These are phyloP conservation scores for Oceanites oceanicus DNA, from an alignment of 2,113 vertebrate genomes.

Conservation along the genomic window DNA sequence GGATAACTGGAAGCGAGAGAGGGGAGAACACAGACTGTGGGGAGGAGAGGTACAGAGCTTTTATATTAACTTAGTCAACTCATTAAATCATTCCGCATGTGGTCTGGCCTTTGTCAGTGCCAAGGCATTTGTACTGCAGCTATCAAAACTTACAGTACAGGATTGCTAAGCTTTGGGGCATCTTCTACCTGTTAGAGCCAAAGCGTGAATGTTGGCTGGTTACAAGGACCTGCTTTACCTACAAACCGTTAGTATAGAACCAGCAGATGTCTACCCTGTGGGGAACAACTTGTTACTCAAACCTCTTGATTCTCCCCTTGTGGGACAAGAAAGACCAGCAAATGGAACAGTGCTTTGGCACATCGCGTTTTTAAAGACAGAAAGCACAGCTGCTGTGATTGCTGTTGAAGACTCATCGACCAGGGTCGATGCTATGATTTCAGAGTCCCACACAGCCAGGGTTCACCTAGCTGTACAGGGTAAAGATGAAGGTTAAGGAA, in stretches of 20 bases:
- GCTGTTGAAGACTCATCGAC: neutral
- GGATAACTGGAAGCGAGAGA: neutral
- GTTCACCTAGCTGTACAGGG: neutral
- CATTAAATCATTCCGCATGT: neutral
- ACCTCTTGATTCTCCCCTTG: neutral
- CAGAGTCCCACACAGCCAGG: neutral
- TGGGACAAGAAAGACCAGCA: neutral
- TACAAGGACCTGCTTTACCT: neutral
- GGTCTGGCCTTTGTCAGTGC: neutral
- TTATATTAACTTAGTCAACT: neutral
- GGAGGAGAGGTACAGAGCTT: neutral
- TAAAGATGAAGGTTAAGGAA: neutral
- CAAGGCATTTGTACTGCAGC: neutral
- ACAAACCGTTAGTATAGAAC: neutral
- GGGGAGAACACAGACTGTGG: neutral
- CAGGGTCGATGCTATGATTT: neutral
- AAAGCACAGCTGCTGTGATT: neutral
- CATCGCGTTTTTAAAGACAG: neutral
- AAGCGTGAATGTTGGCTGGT: neutral
- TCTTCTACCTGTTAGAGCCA: neutral
- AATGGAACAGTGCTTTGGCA: neutral
- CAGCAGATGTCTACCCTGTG: neutral
- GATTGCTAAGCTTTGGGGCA: neutral
- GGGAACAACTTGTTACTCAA: neutral
- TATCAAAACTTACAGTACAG: neutral